phyloP scores from a whole-genome alignment of 2,113 vertebrate genomes.

The Microtus richardsoni region DNA sequence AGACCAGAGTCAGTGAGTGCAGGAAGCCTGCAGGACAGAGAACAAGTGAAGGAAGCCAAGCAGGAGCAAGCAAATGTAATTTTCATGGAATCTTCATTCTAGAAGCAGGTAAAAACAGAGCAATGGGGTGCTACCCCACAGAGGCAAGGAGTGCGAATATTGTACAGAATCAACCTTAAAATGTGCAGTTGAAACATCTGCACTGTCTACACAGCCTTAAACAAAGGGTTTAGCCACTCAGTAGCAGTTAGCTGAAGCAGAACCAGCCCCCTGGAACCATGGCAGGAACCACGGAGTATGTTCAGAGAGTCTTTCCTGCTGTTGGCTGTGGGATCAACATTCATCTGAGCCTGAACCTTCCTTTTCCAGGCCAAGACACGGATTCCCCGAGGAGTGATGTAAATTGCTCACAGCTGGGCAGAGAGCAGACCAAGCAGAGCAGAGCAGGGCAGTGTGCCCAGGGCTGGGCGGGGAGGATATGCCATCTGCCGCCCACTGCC shows the following conservation, averaged over 20 bases:
- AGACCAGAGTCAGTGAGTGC: neutral
- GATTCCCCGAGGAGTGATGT: slow-evolving; percentile 21
- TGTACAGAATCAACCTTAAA: neutral
- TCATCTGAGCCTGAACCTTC: slow-evolving; percentile 47
- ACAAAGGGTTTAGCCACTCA: slow-evolving; percentile 21
- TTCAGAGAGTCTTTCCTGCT: slow-evolving; percentile 3
- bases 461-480: neutral
- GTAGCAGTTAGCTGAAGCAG: slow-evolving; percentile 22
- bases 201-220: neutral
- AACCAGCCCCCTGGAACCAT: neutral
- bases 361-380: slow-evolving; percentile 54
- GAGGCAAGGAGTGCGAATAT: neutral
- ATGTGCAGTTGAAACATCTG: neutral
- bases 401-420: slow-evolving; percentile 43
- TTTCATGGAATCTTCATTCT: neutral
- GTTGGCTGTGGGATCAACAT: slow-evolving; percentile 32
- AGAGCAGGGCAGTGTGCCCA: neutral
- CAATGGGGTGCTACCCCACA: neutral
- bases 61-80: neutral
- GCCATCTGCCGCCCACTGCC: neutral
- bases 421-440: neutral
- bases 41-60: neutral
- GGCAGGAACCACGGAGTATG: neutral
- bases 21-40: neutral
- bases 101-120: neutral